Percentiles rank a stretch among this genome's conserved stretches.
Conservation (phyloP, 2,888 invertebrate genomes). For the Coenonympha arcania region DNA sequence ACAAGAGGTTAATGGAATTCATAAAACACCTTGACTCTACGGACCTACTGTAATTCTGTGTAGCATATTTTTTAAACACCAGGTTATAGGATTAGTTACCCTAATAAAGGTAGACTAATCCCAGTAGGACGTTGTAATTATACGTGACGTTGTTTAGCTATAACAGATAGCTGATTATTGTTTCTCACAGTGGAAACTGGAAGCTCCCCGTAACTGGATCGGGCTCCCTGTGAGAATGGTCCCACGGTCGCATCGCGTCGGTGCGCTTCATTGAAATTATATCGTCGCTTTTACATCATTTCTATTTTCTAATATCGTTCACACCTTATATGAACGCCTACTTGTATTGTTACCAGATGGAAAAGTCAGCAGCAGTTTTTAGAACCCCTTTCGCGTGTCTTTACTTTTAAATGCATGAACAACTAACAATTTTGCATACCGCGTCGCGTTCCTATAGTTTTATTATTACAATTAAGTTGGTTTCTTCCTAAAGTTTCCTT, state of each 20-base stretch:
- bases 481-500: too few relatives aligned
- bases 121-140: constrained; percentile 28
- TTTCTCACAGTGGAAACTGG: constrained; percentile 48
- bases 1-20: too few relatives aligned
- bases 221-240: constrained; percentile 54
- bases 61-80: too few relatives aligned
- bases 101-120: too few relatives aligned
- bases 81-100: too few relatives aligned
- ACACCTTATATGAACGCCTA: constrained; percentile 6
- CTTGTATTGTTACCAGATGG: neutral
- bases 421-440: neutral
- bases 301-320: constrained; percentile 17
- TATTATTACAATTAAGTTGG: neutral
- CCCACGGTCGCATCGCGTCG: constrained; percentile 49
- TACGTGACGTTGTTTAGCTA: constrained; percentile 33
- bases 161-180: constrained; percentile 36
- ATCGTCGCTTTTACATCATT: constrained; percentile 34
- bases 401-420: neutral
- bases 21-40: too few relatives aligned
- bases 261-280: constrained; percentile 42
- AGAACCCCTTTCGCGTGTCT: neutral
- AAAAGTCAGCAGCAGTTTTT: neutral
- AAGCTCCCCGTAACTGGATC: constrained; percentile 56
- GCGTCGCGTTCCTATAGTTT: neutral
- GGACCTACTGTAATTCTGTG: too few relatives aligned